Evolutionary conservation across 2,797 vertebrate genomes (phyloP), one percentile per base, ranked within the genome.

Genomic region (Coilia nasus): DNA sequence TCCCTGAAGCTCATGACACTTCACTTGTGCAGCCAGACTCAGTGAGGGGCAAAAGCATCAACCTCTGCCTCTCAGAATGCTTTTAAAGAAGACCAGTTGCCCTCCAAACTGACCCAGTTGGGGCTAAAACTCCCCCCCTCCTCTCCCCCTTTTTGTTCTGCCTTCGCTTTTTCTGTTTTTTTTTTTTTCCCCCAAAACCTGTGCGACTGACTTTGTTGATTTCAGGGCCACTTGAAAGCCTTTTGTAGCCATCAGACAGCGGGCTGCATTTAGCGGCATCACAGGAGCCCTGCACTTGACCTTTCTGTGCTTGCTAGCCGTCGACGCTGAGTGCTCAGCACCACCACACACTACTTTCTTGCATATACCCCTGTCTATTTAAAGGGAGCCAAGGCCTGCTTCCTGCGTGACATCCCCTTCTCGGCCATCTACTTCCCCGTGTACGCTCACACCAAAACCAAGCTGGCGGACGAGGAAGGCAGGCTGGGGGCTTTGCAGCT

Each of bases 351-450:
- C 23, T 6, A 19, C 6, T 17, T 50, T 81, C 80, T 23, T 54
- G 23, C 44, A 35, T 82, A 46, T 57, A 67, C 78, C 81, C 85
- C 46, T 87, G 83, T 75, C 80, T 56, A 56, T 86, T 92, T 88
- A 90, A 91, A 99, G 98, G 97, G 98, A 93, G 98, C 97, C 93
- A 98, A 98, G 95, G 97, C 98, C 0, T 99, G 97, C 93, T 99
- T 98, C 93, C 96, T 99, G 92, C 96, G 98, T 92, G 97, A 99
- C 96, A 97, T 99, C 96, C 98, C 98, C 93, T 99, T 99, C 95
- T 98, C 98, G 19, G 97, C 97, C 81, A 99, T 99, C 94, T 99
- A 98, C 95, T 99, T 99, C 94, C 97, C 97, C 5, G 98, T 98
- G 88, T 99, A 99, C 90, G 97, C 98, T 91, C 98, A 99, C 88